Evolutionary conservation across 2,888 invertebrate species (phyloP), one percentile per base, ranked within the genome.

Genomic region (Iphiclides podalirius): DNA sequence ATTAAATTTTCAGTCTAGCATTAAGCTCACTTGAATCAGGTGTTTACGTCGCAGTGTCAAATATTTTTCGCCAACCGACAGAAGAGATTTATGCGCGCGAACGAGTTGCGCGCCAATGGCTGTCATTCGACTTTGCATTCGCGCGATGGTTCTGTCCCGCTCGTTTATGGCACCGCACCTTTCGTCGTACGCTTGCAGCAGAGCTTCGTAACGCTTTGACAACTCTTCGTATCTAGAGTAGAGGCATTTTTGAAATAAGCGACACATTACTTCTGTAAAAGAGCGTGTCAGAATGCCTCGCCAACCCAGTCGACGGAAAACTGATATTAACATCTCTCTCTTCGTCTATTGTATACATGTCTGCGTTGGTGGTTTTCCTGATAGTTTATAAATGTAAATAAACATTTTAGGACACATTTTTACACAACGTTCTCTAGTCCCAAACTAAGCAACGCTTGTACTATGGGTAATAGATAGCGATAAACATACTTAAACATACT

Each of bases 41-140:
- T 69, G 74, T 57, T 71, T 80, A 23, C 66, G 58, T 52, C 65
- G 72, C 6, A 86, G 66, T 6, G 64, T 58, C 28, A 87, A 44
- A 53, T 80, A 87, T 53, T 78, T 86, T 17, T 82, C 76, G 1
- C 86, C 85, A 7, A 88, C 67, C 1, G 69, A 58, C 1, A 86
- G 53, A 4, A 88, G 59, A 0, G 75, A 57, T 33, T 64, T 61
- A 52, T 87, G 77, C 7, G 80, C 73, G 17, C 72, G 63, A 7
- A 63, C 50, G 0, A 84, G 68, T 16, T 79, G 73, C 13, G 64
- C 63, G 9, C 73, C 70, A 50, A 71, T 60, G 0, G 59, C 46
- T 1, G 57, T 61, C 1, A 68, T 60, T 15, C 70, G 68, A 1
- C 65, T 52, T 9, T 61, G 66, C 44, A 80, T 57, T 1, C 64